Evolutionary conservation across 2,113 vertebrate genomes (phyloP), one percentile per base, ranked within the genome.

Genomic region (Rhea americana): DNA sequence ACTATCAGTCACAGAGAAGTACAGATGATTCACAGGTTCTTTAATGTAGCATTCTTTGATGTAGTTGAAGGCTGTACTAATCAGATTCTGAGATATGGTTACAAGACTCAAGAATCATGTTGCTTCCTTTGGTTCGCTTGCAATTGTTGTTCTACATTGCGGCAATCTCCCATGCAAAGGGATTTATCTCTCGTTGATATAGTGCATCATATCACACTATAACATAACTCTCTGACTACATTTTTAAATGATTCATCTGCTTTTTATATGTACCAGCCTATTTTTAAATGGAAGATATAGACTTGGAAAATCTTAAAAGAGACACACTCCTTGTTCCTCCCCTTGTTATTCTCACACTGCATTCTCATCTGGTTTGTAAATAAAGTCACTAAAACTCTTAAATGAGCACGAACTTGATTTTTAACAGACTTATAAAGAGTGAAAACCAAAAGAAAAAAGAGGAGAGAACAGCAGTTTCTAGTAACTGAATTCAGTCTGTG

Each of bases 1-100:
- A 62, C 87, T 94, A 93, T 94, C 96, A 96, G 91, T 94, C 96
- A 92, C 81, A 94, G 55, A 96, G 88, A 71, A 95, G 75, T 89
- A 87, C 77, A 85, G 87, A 94, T 96, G 96, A 95, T 93, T 96
- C 96, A 96, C 89, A 94, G 82, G 78, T 85, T 95, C 82, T 82
- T 93, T 95, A 94, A 91, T 92, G 87, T 91, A 93, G 43, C 55
- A 85, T 30, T 67, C 62, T 85, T 93, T 95, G 95, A 92, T 13
- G 50, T 85, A 53, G 71, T 79, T 78, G 61, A 22, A 92, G 62
- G 92, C 70, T 86, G 56, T 85, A 85, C 81, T 95, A 94, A 96
- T 94, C 70, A 92, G 35, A 67, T 89, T 89, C 1, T 0, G 50
- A 85, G 62, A 90, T 75, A 78, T 17, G 90, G 80, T 56, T 61